Conservation (phyloP, 2,797 vertebrate species). For the Urosaurus nigricauda region DNA sequence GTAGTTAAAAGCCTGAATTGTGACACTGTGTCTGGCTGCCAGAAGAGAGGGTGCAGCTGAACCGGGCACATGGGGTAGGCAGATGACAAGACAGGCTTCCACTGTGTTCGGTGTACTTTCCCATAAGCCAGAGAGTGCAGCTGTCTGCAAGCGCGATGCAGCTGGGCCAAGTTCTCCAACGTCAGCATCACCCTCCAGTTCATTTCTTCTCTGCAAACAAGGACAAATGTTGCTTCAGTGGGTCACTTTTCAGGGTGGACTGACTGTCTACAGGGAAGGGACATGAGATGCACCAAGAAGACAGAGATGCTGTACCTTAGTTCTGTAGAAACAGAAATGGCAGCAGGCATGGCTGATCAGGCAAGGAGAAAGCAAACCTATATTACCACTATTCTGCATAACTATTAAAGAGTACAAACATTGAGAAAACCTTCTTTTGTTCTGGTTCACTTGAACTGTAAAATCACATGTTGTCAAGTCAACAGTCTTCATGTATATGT, state of each 20-base stretch:
- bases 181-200: slow-evolving; percentile 69
- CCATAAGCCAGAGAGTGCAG: slow-evolving; percentile 60
- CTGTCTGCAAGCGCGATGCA: slow-evolving; percentile 63
- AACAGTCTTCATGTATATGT: neutral
- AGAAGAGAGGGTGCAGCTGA: slow-evolving; percentile 28
- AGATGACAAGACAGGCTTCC: slow-evolving; percentile 62
- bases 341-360: neutral
- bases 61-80: neutral
- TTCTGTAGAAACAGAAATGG: neutral
- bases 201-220: slow-evolving; percentile 74
- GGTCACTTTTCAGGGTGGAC: neutral
- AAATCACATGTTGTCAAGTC: neutral
- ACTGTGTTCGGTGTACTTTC: slow-evolving; percentile 51
- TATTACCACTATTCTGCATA: neutral
- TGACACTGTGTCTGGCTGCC: slow-evolving; percentile 50
- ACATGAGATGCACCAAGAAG: neutral
- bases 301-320: neutral
- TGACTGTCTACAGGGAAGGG: neutral
- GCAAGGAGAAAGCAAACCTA: neutral
- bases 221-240: neutral
- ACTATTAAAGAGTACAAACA: neutral
- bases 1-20: slow-evolving; percentile 75
- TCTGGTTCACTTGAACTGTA: too few relatives aligned
- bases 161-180: slow-evolving; percentile 73
- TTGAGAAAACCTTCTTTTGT: neutral